Conservation (phyloP, 2,113 vertebrate genomes). For the sheep (Ovis aries) region DNA sequence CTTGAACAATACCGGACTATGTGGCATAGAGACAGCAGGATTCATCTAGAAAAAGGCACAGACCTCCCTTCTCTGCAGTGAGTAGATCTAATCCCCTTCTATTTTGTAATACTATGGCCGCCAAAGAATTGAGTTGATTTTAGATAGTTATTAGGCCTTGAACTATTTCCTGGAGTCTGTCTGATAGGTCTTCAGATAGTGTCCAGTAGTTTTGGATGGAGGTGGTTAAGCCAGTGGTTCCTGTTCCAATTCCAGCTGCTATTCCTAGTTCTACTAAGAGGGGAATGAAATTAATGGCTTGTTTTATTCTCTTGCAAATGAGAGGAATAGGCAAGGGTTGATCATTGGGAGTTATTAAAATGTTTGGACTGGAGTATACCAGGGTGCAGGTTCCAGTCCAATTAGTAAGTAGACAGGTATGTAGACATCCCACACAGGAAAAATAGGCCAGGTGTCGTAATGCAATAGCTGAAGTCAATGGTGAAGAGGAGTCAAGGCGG, state of each 20-base stretch:
- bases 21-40: background rate
- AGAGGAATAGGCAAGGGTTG: background rate
- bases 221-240: background rate
- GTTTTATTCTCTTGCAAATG: background rate
- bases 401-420: background rate
- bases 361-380: background rate
- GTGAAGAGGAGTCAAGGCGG: fast-evolving
- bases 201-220: background rate
- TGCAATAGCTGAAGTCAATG: background rate
- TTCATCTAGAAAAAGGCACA: background rate
- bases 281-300: background rate
- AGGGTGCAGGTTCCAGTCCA: background rate
- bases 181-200: background rate
- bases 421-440: background rate
- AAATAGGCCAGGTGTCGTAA: background rate
- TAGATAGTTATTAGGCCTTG: background rate
- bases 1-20: background rate
- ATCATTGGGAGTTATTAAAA: background rate
- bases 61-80: background rate
- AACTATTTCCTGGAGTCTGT: background rate
- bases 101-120: background rate
- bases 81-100: background rate
- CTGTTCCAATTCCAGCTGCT: background rate
- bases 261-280: background rate
- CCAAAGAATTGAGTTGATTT: background rate